Percentiles rank a stretch among this genome's conserved stretches.
Evolutionary conservation across 2,888 invertebrate genomes (phyloP).

Genomic region (Ochropacha duplaris): DNA sequence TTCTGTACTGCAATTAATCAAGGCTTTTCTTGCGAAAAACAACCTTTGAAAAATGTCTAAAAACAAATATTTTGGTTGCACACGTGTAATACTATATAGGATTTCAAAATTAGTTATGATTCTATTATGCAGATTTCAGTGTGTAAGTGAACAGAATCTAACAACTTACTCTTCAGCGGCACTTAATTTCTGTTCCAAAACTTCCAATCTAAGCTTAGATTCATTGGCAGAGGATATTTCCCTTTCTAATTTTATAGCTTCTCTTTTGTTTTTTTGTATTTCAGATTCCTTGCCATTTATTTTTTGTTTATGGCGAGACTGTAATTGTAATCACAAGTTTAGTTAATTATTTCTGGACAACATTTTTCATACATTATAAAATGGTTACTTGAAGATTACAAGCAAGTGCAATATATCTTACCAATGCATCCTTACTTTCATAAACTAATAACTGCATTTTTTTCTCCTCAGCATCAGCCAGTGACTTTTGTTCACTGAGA

Average conservation of each 20-base stretch:
- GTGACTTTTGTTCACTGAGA: constrained; percentile 53
- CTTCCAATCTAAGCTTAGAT: constrained; percentile 80
- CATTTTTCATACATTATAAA: too few species aligned
- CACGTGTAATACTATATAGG: background rate
- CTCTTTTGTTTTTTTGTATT: constrained; percentile 79
- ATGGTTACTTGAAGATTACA: too few species aligned
- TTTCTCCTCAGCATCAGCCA: constrained; percentile 67
- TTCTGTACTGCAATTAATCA: too few species aligned
- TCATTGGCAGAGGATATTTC: constrained; percentile 84
- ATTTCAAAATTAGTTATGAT: background rate
- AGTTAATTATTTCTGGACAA: background rate
- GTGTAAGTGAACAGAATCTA: background rate
- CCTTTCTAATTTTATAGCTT: constrained; percentile 76
- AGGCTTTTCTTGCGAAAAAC: too few species aligned
- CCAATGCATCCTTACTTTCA: constrained; percentile 64
- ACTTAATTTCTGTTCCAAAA: constrained; percentile 75
- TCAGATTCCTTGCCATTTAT: constrained; percentile 84
- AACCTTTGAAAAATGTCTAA: too few species aligned
- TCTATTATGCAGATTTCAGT: background rate
- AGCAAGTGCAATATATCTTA: constrained; percentile 27
- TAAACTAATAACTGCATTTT: constrained; percentile 64
- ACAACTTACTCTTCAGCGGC: constrained; percentile 69
- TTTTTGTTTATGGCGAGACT: constrained; percentile 86
- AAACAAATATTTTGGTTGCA: too few species aligned
- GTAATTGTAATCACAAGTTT: constrained; percentile 20